These are phyloP conservation scores for Natrix natrix DNA, from an alignment of 2,797 vertebrate genomes.

Conservation along the genomic window DNA sequence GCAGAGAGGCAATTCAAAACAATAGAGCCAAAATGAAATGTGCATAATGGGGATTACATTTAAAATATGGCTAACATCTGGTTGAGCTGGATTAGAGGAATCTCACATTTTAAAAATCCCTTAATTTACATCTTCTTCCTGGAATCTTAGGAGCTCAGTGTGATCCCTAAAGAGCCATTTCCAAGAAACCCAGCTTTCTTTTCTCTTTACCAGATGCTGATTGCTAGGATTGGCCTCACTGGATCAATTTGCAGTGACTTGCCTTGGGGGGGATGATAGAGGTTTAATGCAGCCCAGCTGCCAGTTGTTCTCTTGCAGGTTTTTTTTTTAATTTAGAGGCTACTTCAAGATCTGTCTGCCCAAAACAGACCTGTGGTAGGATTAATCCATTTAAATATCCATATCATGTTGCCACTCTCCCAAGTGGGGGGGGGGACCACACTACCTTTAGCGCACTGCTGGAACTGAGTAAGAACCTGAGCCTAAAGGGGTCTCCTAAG, in stretches of 20 bases:
- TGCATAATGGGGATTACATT: neutral
- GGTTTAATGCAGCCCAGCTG: slow-evolving; percentile 39
- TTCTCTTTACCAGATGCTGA: neutral
- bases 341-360: neutral
- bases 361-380: neutral
- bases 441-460: neutral
- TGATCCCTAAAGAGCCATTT: slow-evolving; percentile 7
- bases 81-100: neutral
- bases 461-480: neutral
- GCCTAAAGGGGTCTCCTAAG: neutral
- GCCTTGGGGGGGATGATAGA: slow-evolving; percentile 20
- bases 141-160: slow-evolving; percentile 41
- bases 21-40: neutral
- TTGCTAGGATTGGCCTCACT: neutral
- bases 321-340: slow-evolving; percentile 13
- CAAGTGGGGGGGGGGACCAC: too few relatives aligned
- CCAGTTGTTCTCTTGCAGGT: neutral
- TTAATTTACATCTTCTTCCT: slow-evolving; percentile 48
- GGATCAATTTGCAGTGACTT: neutral
- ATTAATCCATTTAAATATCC: neutral
- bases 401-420: neutral
- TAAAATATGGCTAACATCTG: neutral
- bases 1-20: neutral
- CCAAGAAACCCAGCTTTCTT: slow-evolving; percentile 32
- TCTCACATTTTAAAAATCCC: slow-evolving; percentile 32